A percentile compares a stretch with the other conserved stretches of the same genome.
These are phyloP conservation scores for Enteromius unitaeniatus DNA, from an alignment of 2,797 vertebrate species.

Conservation along the genomic window DNA sequence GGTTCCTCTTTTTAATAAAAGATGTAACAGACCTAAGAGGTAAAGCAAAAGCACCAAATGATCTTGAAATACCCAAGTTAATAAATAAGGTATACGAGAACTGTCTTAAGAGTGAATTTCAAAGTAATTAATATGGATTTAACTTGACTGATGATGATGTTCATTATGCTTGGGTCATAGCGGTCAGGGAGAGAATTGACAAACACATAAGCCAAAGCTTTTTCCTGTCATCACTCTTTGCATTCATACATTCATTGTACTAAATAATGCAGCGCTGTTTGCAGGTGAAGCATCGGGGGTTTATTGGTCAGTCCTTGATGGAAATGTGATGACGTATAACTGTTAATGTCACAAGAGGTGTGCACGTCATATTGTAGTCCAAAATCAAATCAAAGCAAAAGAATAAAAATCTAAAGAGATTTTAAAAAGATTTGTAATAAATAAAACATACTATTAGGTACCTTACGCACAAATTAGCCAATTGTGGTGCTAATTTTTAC, in stretches of 20 bases:
- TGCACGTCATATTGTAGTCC: neutral
- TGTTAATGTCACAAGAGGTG: neutral
- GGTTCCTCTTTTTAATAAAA: conserved; percentile 34
- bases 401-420: neutral
- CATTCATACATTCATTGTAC: neutral
- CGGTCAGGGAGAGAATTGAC: conserved; percentile 16
- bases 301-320: conserved; percentile 2
- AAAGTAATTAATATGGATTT: conserved; percentile 44
- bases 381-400: neutral
- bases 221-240: conserved; percentile 7
- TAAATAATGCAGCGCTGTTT: conserved; percentile 26
- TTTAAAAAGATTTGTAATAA: neutral
- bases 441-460: neutral
- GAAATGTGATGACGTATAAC: conserved; percentile 24
- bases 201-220: conserved; percentile 22
- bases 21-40: neutral
- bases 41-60: conserved; percentile 27
- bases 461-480: neutral
- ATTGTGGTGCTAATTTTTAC: neutral
- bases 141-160: conserved; percentile 28
- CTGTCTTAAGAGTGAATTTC: conserved; percentile 13
- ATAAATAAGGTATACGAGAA: conserved; percentile 26
- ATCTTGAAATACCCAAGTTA: conserved; percentile 21
- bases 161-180: conserved; percentile 20
- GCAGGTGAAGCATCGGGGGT: neutral